Evolutionary conservation across 2,113 vertebrate species (phyloP), one percentile per base, ranked within the genome.

Genomic region (Cisticola juncidis): DNA sequence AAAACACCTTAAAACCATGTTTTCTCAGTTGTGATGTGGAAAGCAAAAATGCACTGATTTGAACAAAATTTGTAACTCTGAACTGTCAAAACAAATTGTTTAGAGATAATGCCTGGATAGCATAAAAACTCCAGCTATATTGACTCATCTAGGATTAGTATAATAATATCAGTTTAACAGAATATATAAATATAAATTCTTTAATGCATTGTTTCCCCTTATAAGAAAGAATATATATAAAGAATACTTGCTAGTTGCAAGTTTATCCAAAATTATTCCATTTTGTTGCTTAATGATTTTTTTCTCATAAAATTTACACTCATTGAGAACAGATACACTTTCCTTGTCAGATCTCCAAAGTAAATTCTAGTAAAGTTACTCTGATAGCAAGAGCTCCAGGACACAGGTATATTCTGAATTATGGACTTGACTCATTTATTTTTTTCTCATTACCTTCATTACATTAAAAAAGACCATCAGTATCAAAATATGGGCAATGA

Each of bases 401-500:
- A 56, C 40, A 77, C 38, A 33, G 11, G 4, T 28, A 48, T 31
- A 38, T 53, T 80, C 23, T 9, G 1, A 73, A 57, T 61, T 44
- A 76, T 35, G 4, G 6, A 29, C 40, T 87, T 1, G 0, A 72
- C 2, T 57, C 0, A 24, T 24, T 51, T 0, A 5, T 45, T 71
- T 70, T 70, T 71, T 81, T 72, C 8, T 83, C 11, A 26, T 78
- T 78, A 38, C 15, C 21, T 65, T 73, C 12, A 44, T 77, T 56
- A 9, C 14, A 8, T 60, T 60, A 29, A 77, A 35, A 90, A 54
- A 36, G 9, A 23, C 13, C 6, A 36, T 31, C 26, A 54, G 7
- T 45, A 61, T 56, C 1, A 14, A 87, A 81, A 90, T 53, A 57
- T 6, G 7, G 24, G 54, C 35, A 54, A 74, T 33, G 4, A 20